Conservation (phyloP, 2,113 vertebrate genomes). For the Elgaria multicarinata region DNA sequence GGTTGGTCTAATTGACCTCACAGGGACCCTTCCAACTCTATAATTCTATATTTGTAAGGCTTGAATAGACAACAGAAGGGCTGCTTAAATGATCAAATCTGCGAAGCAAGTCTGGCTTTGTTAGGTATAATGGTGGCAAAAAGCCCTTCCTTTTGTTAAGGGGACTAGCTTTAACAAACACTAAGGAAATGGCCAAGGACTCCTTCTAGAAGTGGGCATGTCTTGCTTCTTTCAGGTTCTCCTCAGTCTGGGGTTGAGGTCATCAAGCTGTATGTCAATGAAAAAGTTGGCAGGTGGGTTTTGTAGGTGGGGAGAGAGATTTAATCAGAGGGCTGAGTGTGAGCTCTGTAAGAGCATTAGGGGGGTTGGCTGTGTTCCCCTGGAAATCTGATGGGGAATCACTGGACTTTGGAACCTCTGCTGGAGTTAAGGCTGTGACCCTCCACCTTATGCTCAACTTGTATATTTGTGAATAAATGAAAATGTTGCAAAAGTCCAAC, state of each 20-base stretch:
- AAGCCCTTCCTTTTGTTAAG: too few species aligned
- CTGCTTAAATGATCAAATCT: neutral
- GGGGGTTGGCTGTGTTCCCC: neutral
- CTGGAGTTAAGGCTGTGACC: neutral
- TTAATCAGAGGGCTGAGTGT: neutral
- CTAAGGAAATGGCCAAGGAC: neutral
- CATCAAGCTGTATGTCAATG: neutral
- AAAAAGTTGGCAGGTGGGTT: neutral
- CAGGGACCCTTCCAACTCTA: neutral
- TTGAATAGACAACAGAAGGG: neutral
- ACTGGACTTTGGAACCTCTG: neutral
- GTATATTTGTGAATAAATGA: neutral
- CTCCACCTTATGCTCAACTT: neutral
- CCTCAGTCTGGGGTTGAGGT: too few species aligned
- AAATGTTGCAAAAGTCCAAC: neutral
- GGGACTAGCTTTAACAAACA: neutral
- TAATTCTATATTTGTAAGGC: neutral
- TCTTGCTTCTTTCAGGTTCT: neutral
- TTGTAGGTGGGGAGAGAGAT: neutral
- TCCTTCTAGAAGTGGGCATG: neutral
- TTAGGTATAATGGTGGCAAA: neutral
- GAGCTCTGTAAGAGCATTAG: neutral
- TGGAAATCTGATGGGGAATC: neutral
- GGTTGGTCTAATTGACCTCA: too few species aligned
- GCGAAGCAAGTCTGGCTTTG: neutral